Evolutionary conservation across 2,797 vertebrate species (phyloP), one percentile per base, ranked within the genome.

Genomic region (Bradypodion ventrale): DNA sequence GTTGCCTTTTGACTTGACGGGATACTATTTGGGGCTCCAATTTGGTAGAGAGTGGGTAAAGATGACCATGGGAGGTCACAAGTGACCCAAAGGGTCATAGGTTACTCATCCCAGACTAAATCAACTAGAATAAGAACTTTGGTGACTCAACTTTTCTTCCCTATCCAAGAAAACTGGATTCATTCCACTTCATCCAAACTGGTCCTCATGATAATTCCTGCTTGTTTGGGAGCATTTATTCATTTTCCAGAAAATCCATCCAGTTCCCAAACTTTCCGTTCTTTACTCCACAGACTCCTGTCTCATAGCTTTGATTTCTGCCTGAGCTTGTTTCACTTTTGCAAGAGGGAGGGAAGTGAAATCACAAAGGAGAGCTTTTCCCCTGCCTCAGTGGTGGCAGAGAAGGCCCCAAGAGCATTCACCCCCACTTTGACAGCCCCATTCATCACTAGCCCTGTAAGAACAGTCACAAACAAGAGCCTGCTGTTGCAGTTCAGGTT

Each of bases 401-500:
- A 7, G 27, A 42, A 37, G 7, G 27, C 32, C 59, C 42, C 42
- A 1, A 29, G 80, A 49, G 29, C 29, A 10, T 63, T 13, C 5
- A n/a, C 21, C 16, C 25, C n/a, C 2, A 16, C n/a, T 9, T 56
- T 49, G 49, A 49, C 52, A 4, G 40, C 80, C 42, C 40, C 80
- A 82, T 75, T 75, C 72, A 65, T 65, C 72, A 82, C 70, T 52
- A 42, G 73, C 80, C 35, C 49, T 8, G 6, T n/a, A 59, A 59
- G 37, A 59, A 59, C 23, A 8, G 32, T 12, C 3, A 69, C 69
- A 60, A 46, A 82, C 40, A 42, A 12, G 56, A 46, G 19, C 56
- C 44, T 27, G 56, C 56, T 44, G 23, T 32, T 2, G 62, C 9
- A 4, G 46, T 37, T 83, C 32, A 9, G 81, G 46, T 37, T 83